Evolutionary conservation across 1,140 invertebrate genomes (phyloP).

Genomic region (Oedothorax gibbosus): DNA sequence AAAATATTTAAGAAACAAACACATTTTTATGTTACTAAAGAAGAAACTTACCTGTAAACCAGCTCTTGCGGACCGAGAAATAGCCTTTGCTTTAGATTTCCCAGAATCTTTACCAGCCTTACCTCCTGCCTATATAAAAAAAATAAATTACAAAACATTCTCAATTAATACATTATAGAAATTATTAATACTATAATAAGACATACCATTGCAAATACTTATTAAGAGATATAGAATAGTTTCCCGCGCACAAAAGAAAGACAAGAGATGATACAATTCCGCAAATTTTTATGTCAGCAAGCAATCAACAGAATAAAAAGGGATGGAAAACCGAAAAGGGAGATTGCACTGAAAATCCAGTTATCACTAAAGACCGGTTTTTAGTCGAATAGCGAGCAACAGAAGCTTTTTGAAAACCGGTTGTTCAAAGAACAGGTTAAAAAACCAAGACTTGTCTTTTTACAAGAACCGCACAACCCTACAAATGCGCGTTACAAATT

Average conservation of each 20-base stretch:
- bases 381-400: no score
- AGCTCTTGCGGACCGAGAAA: conserved; percentile 96
- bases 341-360: no score
- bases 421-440: no score
- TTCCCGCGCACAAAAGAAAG: not conserved
- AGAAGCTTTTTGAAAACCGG: no score
- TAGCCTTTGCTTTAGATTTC: conserved; percentile 98
- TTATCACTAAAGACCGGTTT: no score
- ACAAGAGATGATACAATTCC: not conserved
- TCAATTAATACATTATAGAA: not conserved
- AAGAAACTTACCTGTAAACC: conserved; percentile 86
- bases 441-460: no score
- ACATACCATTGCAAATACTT: not conserved
- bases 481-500: no score
- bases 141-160: not conserved
- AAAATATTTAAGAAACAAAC: no score
- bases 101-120: conserved; percentile 99
- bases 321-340: no score
- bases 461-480: no score
- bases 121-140: conserved; percentile 84
- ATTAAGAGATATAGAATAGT: not conserved
- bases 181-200: not conserved
- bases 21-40: no score
- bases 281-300: not conserved
- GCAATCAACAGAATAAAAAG: no score